Base-by-base conservation (phyloP, 2,797 vertebrate genomes). In the Pogoniulus pusillus region DNA sequence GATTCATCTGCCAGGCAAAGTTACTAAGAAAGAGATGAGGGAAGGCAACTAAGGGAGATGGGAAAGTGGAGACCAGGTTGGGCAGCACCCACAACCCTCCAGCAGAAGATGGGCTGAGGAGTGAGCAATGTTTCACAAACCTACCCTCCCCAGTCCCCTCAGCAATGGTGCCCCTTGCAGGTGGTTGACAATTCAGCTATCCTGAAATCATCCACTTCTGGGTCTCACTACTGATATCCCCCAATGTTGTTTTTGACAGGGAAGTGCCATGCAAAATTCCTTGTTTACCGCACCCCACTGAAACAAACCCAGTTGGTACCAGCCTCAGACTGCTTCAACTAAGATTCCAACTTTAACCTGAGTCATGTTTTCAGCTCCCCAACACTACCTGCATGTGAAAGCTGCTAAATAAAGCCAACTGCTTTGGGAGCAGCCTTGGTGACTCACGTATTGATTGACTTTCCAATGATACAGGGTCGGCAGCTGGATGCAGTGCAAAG, bases 401-500 rank as follows among this genome's bases (percentile, higher is more conserved):
- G 54, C 17, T 59, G 34, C 22, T 27, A 55, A 79, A 34, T 35
- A 32, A 79, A 24, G 32, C 22, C 49, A 55, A 14, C 16, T 32
- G 15, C 39, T 82, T 23, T n/a, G 43, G 39, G 39, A 82, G 47
- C 20, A 30, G 74, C 1, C 0, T 2, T 43, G 45, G 49, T 85
- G 87, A 79, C 39, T 65, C 75, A 47, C 0, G 0, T 3, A 0
- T 7, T 37, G 45, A 51, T 60, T 57, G 39, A 43, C 35, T 80
- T 91, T 35, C 19, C 2, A 2, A 24, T 4, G 55, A 22, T 60
- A 62, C 39, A 18, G 27, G 58, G 47, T 29, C 45, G 20, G 60
- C 1, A 0, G 22, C 14, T 2, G 13, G n/a, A 41, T 57, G 35
- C 0, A 0, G 51, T 7, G 45, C 0, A 2, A 72, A 34, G 62